Percentiles rank a stretch among this genome's conserved stretches.
Evolutionary conservation across 2,113 vertebrate species (phyloP).

Genomic region (Cacatua alba): DNA sequence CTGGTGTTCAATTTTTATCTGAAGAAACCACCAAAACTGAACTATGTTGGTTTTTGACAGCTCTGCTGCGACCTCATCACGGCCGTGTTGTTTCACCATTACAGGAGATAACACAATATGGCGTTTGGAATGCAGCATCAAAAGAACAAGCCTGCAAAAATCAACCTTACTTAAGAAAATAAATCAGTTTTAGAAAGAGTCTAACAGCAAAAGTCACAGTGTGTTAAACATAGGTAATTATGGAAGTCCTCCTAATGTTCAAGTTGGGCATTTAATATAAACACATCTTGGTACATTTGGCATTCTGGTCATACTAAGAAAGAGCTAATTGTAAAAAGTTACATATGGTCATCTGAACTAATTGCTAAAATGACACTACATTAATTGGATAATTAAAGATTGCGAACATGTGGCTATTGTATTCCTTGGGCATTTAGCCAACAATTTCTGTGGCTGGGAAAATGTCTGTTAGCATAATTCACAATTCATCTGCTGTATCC

Average conservation of each 20-base stretch:
- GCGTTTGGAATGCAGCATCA: not conserved
- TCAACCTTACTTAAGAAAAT: not conserved
- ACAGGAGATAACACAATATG: accelerated
- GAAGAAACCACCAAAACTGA: not conserved
- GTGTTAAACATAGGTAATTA: not conserved
- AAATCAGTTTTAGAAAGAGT: not conserved
- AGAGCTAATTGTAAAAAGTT: constrained; percentile 68
- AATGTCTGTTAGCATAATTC: constrained; percentile 70
- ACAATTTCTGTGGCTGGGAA: constrained; percentile 59
- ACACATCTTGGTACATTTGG: constrained; percentile 44
- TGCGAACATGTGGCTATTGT: constrained; percentile 75
- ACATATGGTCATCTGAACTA: constrained; percentile 79
- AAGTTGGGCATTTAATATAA: not conserved
- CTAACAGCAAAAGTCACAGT: not conserved
- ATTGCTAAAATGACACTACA: constrained; percentile 75
- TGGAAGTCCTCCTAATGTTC: not conserved
- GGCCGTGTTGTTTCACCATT: not conserved
- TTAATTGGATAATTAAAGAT: constrained; percentile 86
- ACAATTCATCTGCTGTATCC: constrained; percentile 54
- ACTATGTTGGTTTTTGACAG: not conserved
- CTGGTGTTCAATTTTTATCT: not conserved
- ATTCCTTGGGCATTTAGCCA: constrained; percentile 79
- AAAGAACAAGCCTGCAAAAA: not conserved
- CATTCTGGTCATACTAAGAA: constrained; percentile 61
- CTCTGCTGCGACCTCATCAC: not conserved